These are phyloP conservation scores for Rambutsinella grinnellia DNA, from an alignment of 2,888 invertebrate species.

Conservation along the genomic window DNA sequence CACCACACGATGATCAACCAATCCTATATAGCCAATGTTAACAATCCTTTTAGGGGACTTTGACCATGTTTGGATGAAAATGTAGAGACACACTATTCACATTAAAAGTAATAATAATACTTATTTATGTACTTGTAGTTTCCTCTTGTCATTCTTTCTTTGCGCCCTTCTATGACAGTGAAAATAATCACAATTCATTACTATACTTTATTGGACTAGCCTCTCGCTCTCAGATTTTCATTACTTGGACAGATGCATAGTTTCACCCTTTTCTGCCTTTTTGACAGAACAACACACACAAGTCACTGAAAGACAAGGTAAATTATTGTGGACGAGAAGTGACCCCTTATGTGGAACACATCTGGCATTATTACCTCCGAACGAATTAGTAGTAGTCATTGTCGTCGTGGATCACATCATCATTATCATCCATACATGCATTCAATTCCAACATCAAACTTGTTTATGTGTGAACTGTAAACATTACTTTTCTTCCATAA, in stretches of 20 bases:
- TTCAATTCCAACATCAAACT: too few relatives aligned
- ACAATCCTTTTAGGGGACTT: conserved; percentile 29
- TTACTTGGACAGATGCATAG: background rate
- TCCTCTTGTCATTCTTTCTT: conserved; percentile 1
- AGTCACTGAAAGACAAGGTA: background rate
- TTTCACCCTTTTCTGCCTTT: background rate
- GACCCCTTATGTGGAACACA: background rate
- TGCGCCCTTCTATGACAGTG: background rate
- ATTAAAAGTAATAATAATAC: conserved; percentile 31
- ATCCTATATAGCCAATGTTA: conserved; percentile 6
- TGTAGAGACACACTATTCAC: conserved; percentile 7
- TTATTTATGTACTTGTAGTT: background rate
- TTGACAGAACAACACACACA: background rate
- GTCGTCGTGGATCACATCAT: background rate
- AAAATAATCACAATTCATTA: background rate
- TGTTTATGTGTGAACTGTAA: too few relatives aligned
- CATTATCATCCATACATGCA: background rate
- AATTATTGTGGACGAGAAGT: conserved; percentile 11
- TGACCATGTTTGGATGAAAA: conserved; percentile 44
- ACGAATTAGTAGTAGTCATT: background rate
- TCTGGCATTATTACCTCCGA: background rate
- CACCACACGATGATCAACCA: conserved; percentile 5
- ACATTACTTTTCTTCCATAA: too few relatives aligned
- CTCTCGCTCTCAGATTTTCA: background rate
- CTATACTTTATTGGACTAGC: background rate